phyloP scores from a whole-genome alignment of 2,113 vertebrate species.

The Erinaceus europaeus region DNA sequence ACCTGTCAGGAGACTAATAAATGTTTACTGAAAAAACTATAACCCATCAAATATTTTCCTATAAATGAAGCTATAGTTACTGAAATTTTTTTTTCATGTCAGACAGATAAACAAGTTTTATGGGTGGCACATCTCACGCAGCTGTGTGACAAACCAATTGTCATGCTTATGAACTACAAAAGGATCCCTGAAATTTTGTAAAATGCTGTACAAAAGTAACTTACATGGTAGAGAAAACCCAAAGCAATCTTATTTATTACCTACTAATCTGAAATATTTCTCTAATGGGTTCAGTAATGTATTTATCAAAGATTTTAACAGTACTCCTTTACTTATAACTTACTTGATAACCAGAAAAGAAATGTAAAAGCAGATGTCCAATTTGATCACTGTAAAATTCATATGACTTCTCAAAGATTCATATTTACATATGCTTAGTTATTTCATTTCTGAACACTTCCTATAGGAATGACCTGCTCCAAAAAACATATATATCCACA shows the following conservation, averaged over 20 bases:
- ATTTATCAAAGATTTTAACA: neutral
- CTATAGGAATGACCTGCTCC: neutral
- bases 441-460: neutral
- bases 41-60: neutral
- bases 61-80: constrained; percentile 1
- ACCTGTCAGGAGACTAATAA: neutral
- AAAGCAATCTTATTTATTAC: neutral
- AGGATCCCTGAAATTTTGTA: neutral
- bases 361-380: neutral
- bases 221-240: neutral
- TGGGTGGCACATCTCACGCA: too few relatives aligned
- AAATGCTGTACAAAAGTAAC: neutral
- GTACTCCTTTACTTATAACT: neutral
- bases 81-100: neutral
- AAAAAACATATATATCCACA: neutral
- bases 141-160: too few relatives aligned
- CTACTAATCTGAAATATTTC: neutral
- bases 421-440: neutral
- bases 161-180: too few relatives aligned
- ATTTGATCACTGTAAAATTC: neutral
- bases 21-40: neutral
- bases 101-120: too few relatives aligned
- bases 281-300: neutral
- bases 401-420: neutral
- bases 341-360: neutral